Base-by-base conservation (phyloP, 1,140 invertebrate genomes). In the Asobara japonica region DNA sequence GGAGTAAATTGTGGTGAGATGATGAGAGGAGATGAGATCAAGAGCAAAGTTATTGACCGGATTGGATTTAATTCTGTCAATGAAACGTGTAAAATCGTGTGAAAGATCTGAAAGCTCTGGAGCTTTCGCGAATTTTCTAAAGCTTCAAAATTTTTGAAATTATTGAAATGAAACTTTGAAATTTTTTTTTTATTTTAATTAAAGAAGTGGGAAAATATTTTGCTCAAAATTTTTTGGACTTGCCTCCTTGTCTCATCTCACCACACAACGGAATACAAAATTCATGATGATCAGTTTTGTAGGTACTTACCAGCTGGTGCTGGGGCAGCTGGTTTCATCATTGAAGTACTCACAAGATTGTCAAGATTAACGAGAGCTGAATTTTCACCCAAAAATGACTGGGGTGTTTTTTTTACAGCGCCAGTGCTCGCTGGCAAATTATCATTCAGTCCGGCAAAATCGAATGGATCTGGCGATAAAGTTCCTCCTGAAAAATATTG, bases 311-410 rank as follows among this genome's bases (percentile, higher is more conserved):
- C 82, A 76, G 86, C 74, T 60, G 86, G 84, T 75, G 82, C 73
- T 66, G 86, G 84, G 22, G 85, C 74, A 20, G 82, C 51, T 61
- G 74, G 75, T 74, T 87, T 88, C 69, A 87, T 84, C 62, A 85
- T 69, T 45, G 85, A 83, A 22, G 91, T 89, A 77, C 94, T 95
- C 72, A 98, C 94, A 80, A 98, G 90, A 88, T 97, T 96, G 88
- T 98, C 97, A 80, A 98, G 90, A 90, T 98, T 98, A 45, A 98
- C 97, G 71, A 98, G 90, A 76, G 93, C 91, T 20, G 95, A 96
- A 88, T 98, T 98, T 88, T 98, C 95, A 18, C 97, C 97, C 6
- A 98, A 90, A 87, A 98, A 98, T 77, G 92, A 93, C 77, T 96
- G 95, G 7, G 97, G 96, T 67, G 95, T 96, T 86, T 96, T 97